Evolutionary conservation across 2,113 vertebrate genomes (phyloP), one percentile per base, ranked within the genome.

Genomic region (Rana temporaria): DNA sequence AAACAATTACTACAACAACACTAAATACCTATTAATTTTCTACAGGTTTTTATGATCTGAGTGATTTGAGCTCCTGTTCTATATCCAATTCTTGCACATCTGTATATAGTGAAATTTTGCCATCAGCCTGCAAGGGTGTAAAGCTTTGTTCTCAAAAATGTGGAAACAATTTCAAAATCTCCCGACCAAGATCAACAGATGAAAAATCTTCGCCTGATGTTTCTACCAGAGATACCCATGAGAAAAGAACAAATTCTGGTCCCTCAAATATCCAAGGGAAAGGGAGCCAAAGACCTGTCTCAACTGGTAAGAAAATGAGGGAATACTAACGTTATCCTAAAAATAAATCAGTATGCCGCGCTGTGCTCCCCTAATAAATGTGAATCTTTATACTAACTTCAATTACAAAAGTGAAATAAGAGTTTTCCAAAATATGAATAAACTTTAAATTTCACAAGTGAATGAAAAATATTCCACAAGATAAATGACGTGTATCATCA

Each of bases 41-140:
- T 22, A 3, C 86, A 99, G 98, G 98, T 20, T 99, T 99, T 89
- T 99, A 96, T 5, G 98, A 99, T 85, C 93, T 99, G 75, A 99
- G 98, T 0, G 98, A 99, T 0, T 95, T 91, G 0, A 96, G 95
- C 6, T 97, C 96, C 60, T 95, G 96, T 78, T 99, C 98, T 0
- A 88, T 96, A 64, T 99, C 97, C 66, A 95, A 96, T 82, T 99
- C 98, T 19, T 96, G 97, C 86, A 96, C 96, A 0, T 99, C 98
- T 0, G 95, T 99, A 85, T 96, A 95, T 93, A 97, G 97, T 0
- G 96, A 97, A 83, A 94, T 91, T 79, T 84, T 95, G 38, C 95
- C 93, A 20, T 93, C 95, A 0, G 96, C 95, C 18, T 93, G 93
- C 85, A 89, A 91, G 26, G 93, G 90, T 79, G 88, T 94, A 69